Base-by-base conservation (phyloP, 2,888 invertebrate genomes). In the Nomada ferruginata region DNA sequence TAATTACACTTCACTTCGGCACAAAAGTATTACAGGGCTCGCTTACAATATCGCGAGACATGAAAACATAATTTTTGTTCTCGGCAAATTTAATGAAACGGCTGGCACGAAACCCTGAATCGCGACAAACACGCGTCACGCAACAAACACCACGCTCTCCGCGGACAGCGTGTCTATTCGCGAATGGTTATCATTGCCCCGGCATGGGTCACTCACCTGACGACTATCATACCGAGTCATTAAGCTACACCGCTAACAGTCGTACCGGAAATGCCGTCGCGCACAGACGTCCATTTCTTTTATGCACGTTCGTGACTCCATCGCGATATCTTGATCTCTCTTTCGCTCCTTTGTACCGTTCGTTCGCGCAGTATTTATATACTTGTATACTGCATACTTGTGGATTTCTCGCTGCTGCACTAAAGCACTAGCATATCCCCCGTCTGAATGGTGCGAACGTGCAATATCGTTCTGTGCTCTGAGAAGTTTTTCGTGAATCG, bases 181-280 rank as follows among this genome's bases (percentile, higher is more conserved):
- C 79, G 85, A 85, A 85, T 84, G 85, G 86, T 86, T 89, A 90
- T 90, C 88, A 83, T 86, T 87, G 86, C 85, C 82, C 79, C 83
- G 83, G 75, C 83, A 63, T 76, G 85, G 91, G 91, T 91, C 91
- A 91, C 90, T 91, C 90, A 91, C 91, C 91, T 90, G 90, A 86
- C 88, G 85, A 85, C 86, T 84, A 89, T 87, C 85, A 85, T 83
- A 88, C 86, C 85, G 88, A 89, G 91, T 90, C 89, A 91, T 90
- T 90, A 89, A 90, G 87, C 88, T 87, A 80, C 78, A 76, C 79
- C 73, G 79, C 71, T 77, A 64, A 55, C 79, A 71, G 65, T 68
- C 78, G 72, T 85, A 83, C 86, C 86, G 89, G 89, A 89, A 91
- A 88, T 83, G 82, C 79, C 84, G 84, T 78, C 74, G 75, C 70